Conservation (phyloP, 2,888 invertebrate species). For the Orchesellides sinensis region DNA sequence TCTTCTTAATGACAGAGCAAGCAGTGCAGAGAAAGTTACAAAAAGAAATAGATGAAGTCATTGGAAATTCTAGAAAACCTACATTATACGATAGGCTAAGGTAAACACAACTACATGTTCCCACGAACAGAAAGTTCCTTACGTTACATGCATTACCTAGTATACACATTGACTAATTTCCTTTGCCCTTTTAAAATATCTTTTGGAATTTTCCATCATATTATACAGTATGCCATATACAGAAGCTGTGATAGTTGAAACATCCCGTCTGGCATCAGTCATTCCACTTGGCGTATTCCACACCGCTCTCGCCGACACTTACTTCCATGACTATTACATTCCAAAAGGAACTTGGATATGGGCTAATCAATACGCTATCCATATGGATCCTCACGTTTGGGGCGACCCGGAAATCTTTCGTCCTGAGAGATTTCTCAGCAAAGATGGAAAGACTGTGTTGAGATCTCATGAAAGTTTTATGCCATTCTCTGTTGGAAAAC, state of each 20-base stretch:
- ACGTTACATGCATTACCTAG: no score
- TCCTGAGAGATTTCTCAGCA: slow-evolving; percentile 53
- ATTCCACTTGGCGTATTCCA: slow-evolving; percentile 65
- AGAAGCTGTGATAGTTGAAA: slow-evolving; percentile 64
- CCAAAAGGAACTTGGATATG: slow-evolving; percentile 60
- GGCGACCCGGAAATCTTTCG: slow-evolving; percentile 57
- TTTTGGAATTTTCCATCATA: neutral
- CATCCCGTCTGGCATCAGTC: slow-evolving; percentile 43
- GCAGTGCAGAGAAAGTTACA: slow-evolving; percentile 34
- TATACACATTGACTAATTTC: no score
- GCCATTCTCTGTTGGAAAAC: slow-evolving; percentile 60
- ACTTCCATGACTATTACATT: slow-evolving; percentile 63
- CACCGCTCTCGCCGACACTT: slow-evolving; percentile 19
- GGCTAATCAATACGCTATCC: slow-evolving; percentile 49
- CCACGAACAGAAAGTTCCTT: no score
- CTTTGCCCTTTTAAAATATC: no score
- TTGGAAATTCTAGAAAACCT: slow-evolving; percentile 36
- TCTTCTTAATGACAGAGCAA: slow-evolving; percentile 52
- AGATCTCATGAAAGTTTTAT: slow-evolving; percentile 44
- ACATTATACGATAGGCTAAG: slow-evolving; percentile 35
- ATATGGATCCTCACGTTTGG: slow-evolving; percentile 56
- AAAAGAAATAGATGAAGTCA: slow-evolving; percentile 47
- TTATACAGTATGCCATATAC: slow-evolving; percentile 65
- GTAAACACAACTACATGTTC: slow-evolving; percentile 5
- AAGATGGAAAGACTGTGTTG: slow-evolving; percentile 33